Evolutionary conservation across 2,888 invertebrate species (phyloP).

Genomic region (Metacarcinus magister): DNA sequence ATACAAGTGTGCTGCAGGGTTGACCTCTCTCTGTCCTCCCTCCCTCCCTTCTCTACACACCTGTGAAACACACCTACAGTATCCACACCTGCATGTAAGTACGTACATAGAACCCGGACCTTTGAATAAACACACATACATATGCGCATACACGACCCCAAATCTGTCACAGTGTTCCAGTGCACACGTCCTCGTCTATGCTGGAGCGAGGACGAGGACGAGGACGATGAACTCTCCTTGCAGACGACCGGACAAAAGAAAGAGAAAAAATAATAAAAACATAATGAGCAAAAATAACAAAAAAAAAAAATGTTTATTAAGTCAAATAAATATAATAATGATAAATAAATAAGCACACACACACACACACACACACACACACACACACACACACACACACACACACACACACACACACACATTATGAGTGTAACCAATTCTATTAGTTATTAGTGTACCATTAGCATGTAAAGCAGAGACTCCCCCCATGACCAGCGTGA

Average conservation of each 20-base stretch:
- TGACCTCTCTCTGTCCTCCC: not conserved
- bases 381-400: slow-evolving; percentile 6
- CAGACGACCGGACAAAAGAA: not conserved
- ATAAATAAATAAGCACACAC: not conserved
- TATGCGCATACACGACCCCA: not conserved
- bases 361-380: slow-evolving; percentile 30
- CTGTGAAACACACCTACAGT: not conserved
- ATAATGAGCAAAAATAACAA: not conserved
- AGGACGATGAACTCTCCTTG: not conserved
- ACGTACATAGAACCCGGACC: not conserved
- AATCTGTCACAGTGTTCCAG: not conserved
- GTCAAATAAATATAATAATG: no score
- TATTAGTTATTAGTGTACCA: not conserved
- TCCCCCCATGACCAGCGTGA: not conserved
- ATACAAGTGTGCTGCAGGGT: not conserved
- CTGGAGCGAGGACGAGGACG: not conserved
- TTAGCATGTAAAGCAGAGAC: not conserved
- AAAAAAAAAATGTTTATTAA: not conserved
- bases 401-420: not conserved
- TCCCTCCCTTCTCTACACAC: not conserved
- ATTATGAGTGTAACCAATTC: not conserved
- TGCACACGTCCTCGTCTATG: not conserved
- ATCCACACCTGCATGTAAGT: slow-evolving; percentile 6
- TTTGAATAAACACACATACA: not conserved
- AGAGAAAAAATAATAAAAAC: not conserved